A percentile compares a stretch with the other conserved stretches of the same genome.
Evolutionary conservation across 2,888 invertebrate species (phyloP).

Genomic region (Dynastes tityus): DNA sequence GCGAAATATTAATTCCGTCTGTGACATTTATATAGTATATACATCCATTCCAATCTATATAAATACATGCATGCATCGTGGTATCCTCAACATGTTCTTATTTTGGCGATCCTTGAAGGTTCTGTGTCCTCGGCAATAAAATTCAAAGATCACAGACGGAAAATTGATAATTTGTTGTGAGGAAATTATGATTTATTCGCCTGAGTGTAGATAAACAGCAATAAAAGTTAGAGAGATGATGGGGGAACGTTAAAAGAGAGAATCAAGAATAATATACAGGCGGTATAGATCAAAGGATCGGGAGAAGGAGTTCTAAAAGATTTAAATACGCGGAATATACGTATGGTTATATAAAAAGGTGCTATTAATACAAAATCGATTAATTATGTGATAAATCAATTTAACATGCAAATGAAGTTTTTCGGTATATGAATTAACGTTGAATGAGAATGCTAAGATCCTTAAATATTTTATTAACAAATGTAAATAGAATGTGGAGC

Average conservation of each 20-base stretch:
- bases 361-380: background rate
- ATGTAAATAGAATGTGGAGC: too few relatives aligned
- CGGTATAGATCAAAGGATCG: constrained; percentile 9
- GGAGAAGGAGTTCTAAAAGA: background rate
- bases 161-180: constrained; percentile 36
- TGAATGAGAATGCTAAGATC: too few relatives aligned
- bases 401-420: background rate
- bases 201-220: constrained; percentile 26
- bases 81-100: background rate
- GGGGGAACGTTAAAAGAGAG: constrained; percentile 16
- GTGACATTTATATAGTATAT: constrained; percentile 31
- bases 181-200: constrained; percentile 33
- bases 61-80: background rate
- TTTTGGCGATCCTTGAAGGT: constrained; percentile 20
- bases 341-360: background rate
- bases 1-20: constrained; percentile 38
- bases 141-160: constrained; percentile 14
- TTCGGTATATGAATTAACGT: too few relatives aligned
- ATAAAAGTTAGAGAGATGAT: constrained; percentile 4
- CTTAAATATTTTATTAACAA: too few relatives aligned
- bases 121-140: constrained; percentile 19
- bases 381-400: background rate
- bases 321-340: background rate
- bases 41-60: too few relatives aligned
- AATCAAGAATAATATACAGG: constrained; percentile 25